These are phyloP conservation scores for Boulengerochromis microlepis DNA, from an alignment of 2,113 vertebrate genomes.

Conservation along the genomic window DNA sequence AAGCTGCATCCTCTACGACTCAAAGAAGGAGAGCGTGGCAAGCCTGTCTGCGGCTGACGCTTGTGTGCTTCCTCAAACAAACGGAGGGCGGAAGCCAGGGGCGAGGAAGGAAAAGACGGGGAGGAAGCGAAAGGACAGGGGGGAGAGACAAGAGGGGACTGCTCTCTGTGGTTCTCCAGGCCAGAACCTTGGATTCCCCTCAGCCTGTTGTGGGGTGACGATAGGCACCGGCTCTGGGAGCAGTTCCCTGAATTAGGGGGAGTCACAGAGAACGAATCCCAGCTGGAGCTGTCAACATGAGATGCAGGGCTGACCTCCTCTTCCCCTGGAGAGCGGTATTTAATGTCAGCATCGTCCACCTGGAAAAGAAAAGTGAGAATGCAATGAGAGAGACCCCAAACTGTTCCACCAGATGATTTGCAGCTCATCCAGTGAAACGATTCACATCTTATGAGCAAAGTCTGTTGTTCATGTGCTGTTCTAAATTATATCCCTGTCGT, in stretches of 20 bases:
- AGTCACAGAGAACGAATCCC: constrained; percentile 24
- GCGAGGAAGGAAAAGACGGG: constrained; percentile 58
- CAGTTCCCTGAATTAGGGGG: not conserved
- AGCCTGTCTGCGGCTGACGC: not conserved
- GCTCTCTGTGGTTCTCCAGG: constrained; percentile 6
- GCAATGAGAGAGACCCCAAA: not conserved
- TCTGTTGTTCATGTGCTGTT: not conserved
- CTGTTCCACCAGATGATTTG: not conserved
- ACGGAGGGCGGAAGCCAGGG: constrained; percentile 46
- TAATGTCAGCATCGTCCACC: constrained; percentile 72
- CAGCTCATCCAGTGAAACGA: not conserved
- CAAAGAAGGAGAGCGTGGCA: constrained; percentile 49
- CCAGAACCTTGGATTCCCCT: not conserved
- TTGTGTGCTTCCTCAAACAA: constrained; percentile 52
- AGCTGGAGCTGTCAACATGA: constrained; percentile 42
- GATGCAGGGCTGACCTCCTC: constrained; percentile 19
- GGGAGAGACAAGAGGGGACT: not conserved
- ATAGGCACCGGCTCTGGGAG: constrained; percentile 10
- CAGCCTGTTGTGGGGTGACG: constrained; percentile 11
- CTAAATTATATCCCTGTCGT: not conserved
- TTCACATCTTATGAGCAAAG: not conserved
- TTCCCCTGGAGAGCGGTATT: constrained; percentile 59
- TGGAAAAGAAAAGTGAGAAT: constrained; percentile 34
- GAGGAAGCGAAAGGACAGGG: constrained; percentile 15
- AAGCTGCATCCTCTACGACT: constrained; percentile 57